phyloP scores from a whole-genome alignment of 2,888 invertebrate genomes.

The Brachypterus glaber region DNA sequence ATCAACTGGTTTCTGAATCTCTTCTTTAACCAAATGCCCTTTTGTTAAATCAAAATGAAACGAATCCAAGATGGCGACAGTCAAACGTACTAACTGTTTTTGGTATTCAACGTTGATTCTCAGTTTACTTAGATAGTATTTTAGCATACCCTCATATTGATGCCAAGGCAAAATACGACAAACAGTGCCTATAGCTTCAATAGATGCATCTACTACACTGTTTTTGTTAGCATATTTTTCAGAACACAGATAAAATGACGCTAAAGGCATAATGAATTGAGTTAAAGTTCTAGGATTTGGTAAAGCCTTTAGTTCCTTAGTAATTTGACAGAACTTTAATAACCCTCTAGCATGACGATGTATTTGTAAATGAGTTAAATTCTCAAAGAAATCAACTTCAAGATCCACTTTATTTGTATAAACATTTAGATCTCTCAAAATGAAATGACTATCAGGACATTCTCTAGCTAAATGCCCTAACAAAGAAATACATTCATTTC shows the following conservation, averaged over 20 bases:
- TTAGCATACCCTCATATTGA: slow-evolving; percentile 74
- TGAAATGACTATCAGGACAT: slow-evolving; percentile 59
- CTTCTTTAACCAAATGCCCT: slow-evolving; percentile 35
- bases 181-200: slow-evolving; percentile 68
- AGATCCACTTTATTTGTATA: slow-evolving; percentile 60
- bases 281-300: slow-evolving; percentile 64
- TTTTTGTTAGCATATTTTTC: slow-evolving; percentile 69
- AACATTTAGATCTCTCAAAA: slow-evolving; percentile 60
- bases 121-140: slow-evolving; percentile 70
- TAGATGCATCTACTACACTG: slow-evolving; percentile 72
- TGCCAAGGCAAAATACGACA: slow-evolving; percentile 80
- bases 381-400: slow-evolving; percentile 92
- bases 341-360: slow-evolving; percentile 80
- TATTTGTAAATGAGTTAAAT: slow-evolving; percentile 77
- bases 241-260: slow-evolving; percentile 68
- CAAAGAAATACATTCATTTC: slow-evolving; percentile 70
- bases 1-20: slow-evolving; percentile 34
- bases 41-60: slow-evolving; percentile 85
- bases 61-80: slow-evolving; percentile 72
- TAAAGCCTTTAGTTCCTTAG: slow-evolving; percentile 50
- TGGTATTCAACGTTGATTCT: slow-evolving; percentile 64
- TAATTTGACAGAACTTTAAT: slow-evolving; percentile 59
- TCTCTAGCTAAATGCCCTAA: slow-evolving; percentile 68
- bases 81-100: slow-evolving; percentile 69
- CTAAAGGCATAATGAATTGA: slow-evolving; percentile 77